These are phyloP conservation scores for Timema cristinae DNA, from an alignment of 2,888 invertebrate species.

Conservation along the genomic window DNA sequence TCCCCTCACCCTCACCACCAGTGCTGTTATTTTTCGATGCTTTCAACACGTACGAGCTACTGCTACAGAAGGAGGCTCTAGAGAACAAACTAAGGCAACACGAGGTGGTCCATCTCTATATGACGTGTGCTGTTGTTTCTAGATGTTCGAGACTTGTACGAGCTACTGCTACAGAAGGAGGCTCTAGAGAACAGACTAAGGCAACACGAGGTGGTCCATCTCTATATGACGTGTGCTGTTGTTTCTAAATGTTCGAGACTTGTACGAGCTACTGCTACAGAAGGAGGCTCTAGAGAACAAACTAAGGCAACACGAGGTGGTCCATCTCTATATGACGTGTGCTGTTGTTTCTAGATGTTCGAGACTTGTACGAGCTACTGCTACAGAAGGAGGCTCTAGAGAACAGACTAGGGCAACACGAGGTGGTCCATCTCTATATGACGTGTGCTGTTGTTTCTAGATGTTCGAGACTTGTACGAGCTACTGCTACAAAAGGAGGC, in stretches of 20 bases:
- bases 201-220: no score
- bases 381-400: slow-evolving; percentile 57
- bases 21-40: slow-evolving; percentile 33
- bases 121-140: neutral
- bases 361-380: slow-evolving; percentile 59
- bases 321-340: no score
- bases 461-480: slow-evolving; percentile 56
- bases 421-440: no score
- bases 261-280: slow-evolving; percentile 59
- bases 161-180: slow-evolving; percentile 59
- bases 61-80: slow-evolving; percentile 59
- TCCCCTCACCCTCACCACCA: no score
- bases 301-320: neutral
- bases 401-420: slow-evolving; percentile 16
- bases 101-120: no score
- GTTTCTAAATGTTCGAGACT: slow-evolving; percentile 46
- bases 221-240: no score
- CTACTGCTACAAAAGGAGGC: slow-evolving; percentile 60
- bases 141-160: slow-evolving; percentile 54
- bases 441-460: slow-evolving; percentile 28
- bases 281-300: slow-evolving; percentile 53
- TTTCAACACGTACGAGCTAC: slow-evolving; percentile 57
- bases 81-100: slow-evolving; percentile 35
- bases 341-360: slow-evolving; percentile 34
- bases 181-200: slow-evolving; percentile 43